Base-by-base conservation (phyloP, 2,888 invertebrate species). In the Chesias legatella region DNA sequence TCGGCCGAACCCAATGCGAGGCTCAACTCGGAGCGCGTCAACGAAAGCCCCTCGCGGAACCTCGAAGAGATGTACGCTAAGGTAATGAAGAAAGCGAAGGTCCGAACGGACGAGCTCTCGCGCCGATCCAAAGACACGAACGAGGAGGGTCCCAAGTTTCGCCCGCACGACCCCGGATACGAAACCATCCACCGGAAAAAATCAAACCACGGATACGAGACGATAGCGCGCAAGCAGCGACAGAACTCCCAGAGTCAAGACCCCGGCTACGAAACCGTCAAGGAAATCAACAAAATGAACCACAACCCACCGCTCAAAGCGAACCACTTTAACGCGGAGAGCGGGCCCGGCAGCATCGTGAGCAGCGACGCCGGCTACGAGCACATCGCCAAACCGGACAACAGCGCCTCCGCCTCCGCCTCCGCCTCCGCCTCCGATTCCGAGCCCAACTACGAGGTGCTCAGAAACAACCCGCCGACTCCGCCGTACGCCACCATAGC, bases 51-150 rank as follows among this genome's bases (percentile, higher is more conserved):
- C 0, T 89, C 90, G 10, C 90, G 92, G 51, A 94, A 94, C 56
- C 80, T 95, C n/a, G 96, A 96, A 59, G 95, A 95, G 61, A 94
- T 96, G 92, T 96, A 96, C 73, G 96, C 96, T 1, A 96, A 96
- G 85, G 96, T 96, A 10, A 90, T 92, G 65, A 94, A 94, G 68
- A 93, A 91, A 70, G 84, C 90, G 46, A 93, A 92, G 79, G 83
- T 56, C 26, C 76, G 71, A 64, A 69, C 62, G 0, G 67, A 90
- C 58, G 70, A 86, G 49, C 36, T 67, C 7, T 49, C 59, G 6
- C 53, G 79, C 41, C 72, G 72, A 13, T 70, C 78, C 1, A 79
- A 81, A 52, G 79, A 82, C 1, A 61, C 67, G 8, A 61, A 61
- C 22, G 48, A 51, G 17, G 71, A 72, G 6, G 46, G 47, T 26